phyloP scores from a whole-genome alignment of 2,113 vertebrate species.

The Diphyllodes magnificus region DNA sequence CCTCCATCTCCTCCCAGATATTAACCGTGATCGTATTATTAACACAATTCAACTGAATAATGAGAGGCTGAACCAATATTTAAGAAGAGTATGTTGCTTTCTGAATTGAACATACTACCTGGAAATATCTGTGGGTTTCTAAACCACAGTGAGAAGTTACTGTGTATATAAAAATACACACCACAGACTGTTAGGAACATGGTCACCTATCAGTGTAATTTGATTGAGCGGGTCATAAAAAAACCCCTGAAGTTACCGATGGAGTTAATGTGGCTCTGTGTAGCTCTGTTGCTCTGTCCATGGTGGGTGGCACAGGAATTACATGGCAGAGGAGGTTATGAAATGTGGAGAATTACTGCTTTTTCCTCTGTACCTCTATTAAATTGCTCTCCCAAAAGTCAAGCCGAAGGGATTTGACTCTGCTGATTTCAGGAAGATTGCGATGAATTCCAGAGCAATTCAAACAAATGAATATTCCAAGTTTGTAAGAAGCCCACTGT shows the following conservation, averaged over 20 bases:
- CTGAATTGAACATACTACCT: background rate
- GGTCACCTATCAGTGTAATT: background rate
- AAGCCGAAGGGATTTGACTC: slow-evolving; percentile 86
- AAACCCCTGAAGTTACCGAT: fast-evolving
- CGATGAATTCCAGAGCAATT: slow-evolving; percentile 89
- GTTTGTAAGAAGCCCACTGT: slow-evolving; percentile 86
- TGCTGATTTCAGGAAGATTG: slow-evolving; percentile 79
- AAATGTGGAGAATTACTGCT: background rate
- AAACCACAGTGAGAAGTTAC: background rate
- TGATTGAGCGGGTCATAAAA: background rate
- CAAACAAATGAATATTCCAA: slow-evolving; percentile 90
- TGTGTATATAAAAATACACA: background rate
- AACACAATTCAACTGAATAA: background rate
- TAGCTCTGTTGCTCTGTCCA: background rate
- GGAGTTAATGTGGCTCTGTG: background rate
- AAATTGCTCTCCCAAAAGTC: slow-evolving; percentile 90
- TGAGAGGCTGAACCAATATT: background rate
- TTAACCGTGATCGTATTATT: background rate
- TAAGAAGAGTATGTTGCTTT: background rate
- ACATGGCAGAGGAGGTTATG: background rate
- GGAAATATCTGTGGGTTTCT: background rate
- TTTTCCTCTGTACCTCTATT: slow-evolving; percentile 76
- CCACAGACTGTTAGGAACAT: background rate
- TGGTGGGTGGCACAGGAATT: background rate
- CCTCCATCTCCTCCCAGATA: background rate